Percentiles rank a stretch among this genome's conserved stretches.
Conservation (phyloP, 2,888 invertebrate species). For the Brachypalpus laphriformis region DNA sequence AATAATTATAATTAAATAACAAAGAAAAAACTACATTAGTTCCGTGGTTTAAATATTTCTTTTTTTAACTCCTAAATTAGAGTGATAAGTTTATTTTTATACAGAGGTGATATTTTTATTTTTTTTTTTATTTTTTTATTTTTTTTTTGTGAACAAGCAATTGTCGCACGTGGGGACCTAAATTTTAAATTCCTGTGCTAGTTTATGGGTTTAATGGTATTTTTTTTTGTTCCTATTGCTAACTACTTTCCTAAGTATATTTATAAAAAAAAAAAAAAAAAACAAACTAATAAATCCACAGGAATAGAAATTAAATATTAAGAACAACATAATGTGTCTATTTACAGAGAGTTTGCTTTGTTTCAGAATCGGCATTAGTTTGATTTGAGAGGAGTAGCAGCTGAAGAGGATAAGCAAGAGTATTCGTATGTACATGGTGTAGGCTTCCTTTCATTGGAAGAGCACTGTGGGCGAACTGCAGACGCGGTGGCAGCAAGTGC, state of each 20-base stretch:
- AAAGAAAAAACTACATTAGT: constrained; percentile 57
- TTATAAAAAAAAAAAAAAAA: constrained; percentile 26
- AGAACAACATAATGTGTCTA: constrained; percentile 37
- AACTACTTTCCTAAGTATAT: constrained; percentile 45
- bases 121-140: constrained; percentile 20
- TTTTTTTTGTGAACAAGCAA: constrained; percentile 32
- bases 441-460: constrained; percentile 12
- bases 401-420: constrained; percentile 10
- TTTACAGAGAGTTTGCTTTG: constrained; percentile 43
- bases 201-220: constrained; percentile 38
- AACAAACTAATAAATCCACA: constrained; percentile 47
- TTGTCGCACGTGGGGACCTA: constrained; percentile 26
- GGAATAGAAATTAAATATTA: constrained; percentile 37
- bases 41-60: constrained; percentile 38
- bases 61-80: constrained; percentile 59
- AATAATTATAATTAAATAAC: constrained; percentile 72
- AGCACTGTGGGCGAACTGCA: not conserved
- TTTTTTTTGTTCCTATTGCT: constrained; percentile 47
- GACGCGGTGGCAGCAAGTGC: not conserved
- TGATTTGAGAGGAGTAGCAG: constrained; percentile 14
- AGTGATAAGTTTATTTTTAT: constrained; percentile 55
- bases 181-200: constrained; percentile 50
- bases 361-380: constrained; percentile 19
- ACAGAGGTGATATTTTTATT: constrained; percentile 47
- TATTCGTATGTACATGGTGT: constrained; percentile 37